phyloP scores from a whole-genome alignment of 2,113 vertebrate species.

The Aspiorhynchus laticeps region DNA sequence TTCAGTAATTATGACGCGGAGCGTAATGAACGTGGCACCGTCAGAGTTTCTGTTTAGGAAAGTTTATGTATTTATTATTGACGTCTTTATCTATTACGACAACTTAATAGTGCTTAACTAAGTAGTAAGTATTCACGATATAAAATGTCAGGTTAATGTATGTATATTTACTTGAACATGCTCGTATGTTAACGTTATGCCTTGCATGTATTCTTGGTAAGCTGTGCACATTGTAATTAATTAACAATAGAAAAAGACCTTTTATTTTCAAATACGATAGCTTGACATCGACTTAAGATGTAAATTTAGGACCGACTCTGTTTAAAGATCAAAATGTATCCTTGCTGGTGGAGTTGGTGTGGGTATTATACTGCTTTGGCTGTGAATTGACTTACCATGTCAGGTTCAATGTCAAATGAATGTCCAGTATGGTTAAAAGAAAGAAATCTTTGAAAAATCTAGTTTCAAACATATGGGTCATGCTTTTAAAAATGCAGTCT shows the following conservation, averaged over 20 bases:
- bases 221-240: neutral
- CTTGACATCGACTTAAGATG: neutral
- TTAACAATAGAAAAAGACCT: neutral
- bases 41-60: neutral
- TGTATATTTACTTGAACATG: neutral
- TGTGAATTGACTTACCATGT: neutral
- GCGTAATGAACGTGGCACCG: neutral
- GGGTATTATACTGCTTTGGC: neutral
- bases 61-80: conserved; percentile 12
- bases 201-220: neutral
- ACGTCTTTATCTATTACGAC: neutral
- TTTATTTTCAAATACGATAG: neutral
- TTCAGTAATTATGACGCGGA: neutral
- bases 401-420: neutral
- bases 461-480: neutral
- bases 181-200: neutral
- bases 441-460: neutral
- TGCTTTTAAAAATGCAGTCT: neutral
- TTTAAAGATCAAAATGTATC: neutral
- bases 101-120: neutral
- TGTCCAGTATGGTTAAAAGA: neutral
- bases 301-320: neutral
- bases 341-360: too few species aligned
- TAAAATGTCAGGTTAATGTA: neutral
- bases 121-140: neutral